Conservation (phyloP, 2,888 invertebrate species). For the Amaurobius ferox region DNA sequence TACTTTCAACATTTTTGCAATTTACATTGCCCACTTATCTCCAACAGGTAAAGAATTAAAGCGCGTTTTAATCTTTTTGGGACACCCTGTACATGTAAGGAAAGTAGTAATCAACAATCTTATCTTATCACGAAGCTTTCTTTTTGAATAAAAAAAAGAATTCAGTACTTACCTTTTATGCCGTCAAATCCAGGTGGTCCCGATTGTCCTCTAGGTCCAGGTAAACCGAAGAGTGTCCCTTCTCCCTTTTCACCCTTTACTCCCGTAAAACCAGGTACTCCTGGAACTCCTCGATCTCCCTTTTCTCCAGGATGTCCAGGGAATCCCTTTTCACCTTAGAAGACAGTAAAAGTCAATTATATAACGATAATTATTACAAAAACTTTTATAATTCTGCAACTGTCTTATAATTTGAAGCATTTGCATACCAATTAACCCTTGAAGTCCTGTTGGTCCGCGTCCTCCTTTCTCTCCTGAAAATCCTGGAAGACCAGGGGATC, state of each 20-base stretch:
- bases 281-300: constrained; percentile 80
- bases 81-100: too few relatives aligned
- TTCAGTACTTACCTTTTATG: constrained; percentile 35
- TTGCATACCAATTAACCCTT: constrained; percentile 80
- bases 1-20: too few relatives aligned
- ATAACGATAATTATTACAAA: background rate
- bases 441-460: constrained; percentile 83
- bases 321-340: constrained; percentile 82
- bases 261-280: constrained; percentile 85
- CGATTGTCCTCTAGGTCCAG: constrained; percentile 59
- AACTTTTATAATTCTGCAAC: too few relatives aligned
- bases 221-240: constrained; percentile 80
- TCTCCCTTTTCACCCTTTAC: constrained; percentile 85
- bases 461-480: constrained; percentile 81
- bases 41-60: too few relatives aligned
- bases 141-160: too few relatives aligned
- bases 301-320: constrained; percentile 83
- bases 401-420: too few relatives aligned
- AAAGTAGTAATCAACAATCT: too few relatives aligned
- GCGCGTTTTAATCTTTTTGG: too few relatives aligned
- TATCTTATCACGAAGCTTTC: too few relatives aligned
- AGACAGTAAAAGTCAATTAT: background rate
- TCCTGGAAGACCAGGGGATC: constrained; percentile 87
- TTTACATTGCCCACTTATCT: too few relatives aligned
- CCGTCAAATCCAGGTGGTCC: constrained; percentile 70